Evolutionary conservation across 2,888 invertebrate species (phyloP), one percentile per base, ranked within the genome.

Genomic region (Ptychoptera albimana): DNA sequence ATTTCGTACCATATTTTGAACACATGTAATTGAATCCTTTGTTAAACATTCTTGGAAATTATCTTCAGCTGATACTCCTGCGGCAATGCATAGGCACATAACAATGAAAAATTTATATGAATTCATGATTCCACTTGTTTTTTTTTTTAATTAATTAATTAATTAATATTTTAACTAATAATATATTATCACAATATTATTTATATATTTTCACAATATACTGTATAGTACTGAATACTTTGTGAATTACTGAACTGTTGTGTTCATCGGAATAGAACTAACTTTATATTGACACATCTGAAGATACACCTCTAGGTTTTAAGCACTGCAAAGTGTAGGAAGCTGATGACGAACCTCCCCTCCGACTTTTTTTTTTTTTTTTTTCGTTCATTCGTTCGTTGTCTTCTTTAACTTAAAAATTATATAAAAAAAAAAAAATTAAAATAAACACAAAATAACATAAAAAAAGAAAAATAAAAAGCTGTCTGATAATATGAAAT

Each of bases 1-100:
- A 42, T 57, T 58, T 56, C 66, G 60, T 63, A 67, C 69, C 66
- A 69, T 69, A 54, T 70, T 64, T 62, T 77, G 77, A 48, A 76
- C 62, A 63, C 77, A 77, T 52, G 74, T 71, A 50, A 77, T 75
- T 46, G 76, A 75, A 63, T 77, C 76, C 56, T 70, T 67, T 52
- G 69, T 64, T 50, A 75, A 63, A 55, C 77, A 77, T 52, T 72
- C 69, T 53, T 72, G 66, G 53, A 74, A 61, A 51, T 53, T 64
- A 12, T 55, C 53, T 39, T 55, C 56, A 8, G 52, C 51, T 45
- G 52, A 56, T 11, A 44, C 43, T 45, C 47, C 47, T 37, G 46
- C 42, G 57, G 58, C 55, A 59, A 55, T 36, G 60, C 54, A 52
- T 60, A 59, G 56, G 61, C 58, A 55, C 58, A 60, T 49, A 52